phyloP scores from a whole-genome alignment of 2,888 invertebrate species.

The Carterocephalus palaemon region DNA sequence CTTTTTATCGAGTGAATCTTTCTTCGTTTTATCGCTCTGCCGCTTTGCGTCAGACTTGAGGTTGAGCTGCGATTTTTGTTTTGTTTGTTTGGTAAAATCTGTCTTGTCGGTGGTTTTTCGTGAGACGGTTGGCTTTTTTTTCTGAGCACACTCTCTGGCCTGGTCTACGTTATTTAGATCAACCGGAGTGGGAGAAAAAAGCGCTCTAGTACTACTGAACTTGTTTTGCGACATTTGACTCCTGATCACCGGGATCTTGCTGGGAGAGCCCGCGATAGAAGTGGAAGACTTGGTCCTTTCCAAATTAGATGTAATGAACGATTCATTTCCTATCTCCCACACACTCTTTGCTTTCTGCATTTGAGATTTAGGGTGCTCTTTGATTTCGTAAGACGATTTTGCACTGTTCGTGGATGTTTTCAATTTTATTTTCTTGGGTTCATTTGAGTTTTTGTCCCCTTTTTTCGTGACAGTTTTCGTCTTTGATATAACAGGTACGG shows the following conservation, averaged over 20 bases:
- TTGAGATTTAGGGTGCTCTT: conserved; percentile 59
- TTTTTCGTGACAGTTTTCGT: conserved; percentile 65
- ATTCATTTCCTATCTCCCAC: conserved; percentile 74
- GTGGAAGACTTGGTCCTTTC: conserved; percentile 73
- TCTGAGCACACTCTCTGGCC: conserved; percentile 77
- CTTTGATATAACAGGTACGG: conserved; percentile 70
- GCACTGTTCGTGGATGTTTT: conserved; percentile 60
- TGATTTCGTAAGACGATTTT: conserved; percentile 55
- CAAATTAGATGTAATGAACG: conserved; percentile 56
- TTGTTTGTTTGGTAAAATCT: conserved; percentile 62
- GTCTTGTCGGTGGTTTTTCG: conserved; percentile 60
- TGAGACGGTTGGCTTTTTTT: conserved; percentile 59
- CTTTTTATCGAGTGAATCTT: conserved; percentile 65
- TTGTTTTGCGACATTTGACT: conserved; percentile 73
- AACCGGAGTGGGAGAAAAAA: conserved; percentile 79
- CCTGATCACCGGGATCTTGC: conserved; percentile 81
- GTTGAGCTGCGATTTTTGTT: conserved; percentile 71
- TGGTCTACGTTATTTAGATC: conserved; percentile 77
- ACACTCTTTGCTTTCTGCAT: conserved; percentile 77
- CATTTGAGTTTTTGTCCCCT: conserved; percentile 61
- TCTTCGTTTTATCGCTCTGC: conserved; percentile 62
- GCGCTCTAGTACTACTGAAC: conserved; percentile 73
- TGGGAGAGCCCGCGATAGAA: conserved; percentile 79
- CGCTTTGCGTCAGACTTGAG: conserved; percentile 63
- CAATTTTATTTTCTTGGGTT: conserved; percentile 66